Conservation (phyloP, 2,797 vertebrate genomes). For the Anisognathus igniventris region DNA sequence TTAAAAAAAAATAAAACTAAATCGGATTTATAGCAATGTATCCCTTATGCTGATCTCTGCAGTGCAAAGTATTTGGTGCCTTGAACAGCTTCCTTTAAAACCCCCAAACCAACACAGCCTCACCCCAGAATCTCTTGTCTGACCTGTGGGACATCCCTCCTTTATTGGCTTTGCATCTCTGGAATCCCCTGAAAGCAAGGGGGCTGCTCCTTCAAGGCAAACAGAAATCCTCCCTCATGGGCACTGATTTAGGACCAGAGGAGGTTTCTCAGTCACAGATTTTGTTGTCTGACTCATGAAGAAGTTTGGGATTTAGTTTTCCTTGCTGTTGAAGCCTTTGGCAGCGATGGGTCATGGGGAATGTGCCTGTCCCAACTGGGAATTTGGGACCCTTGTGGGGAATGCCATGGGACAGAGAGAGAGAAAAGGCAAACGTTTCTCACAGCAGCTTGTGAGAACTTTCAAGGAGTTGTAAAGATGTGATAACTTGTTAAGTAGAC, state of each 20-base stretch:
- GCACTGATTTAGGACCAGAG: background rate
- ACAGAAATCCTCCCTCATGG: background rate
- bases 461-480: background rate
- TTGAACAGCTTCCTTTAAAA: background rate
- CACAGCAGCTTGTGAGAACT: background rate
- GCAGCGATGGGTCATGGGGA: fast-evolving
- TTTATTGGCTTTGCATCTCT: background rate
- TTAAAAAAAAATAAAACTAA: background rate
- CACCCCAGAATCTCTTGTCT: background rate
- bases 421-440: background rate
- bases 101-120: background rate
- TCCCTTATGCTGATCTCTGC: background rate
- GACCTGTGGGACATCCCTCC: background rate
- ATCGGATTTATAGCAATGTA: background rate
- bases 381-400: background rate
- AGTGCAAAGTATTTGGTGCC: background rate
- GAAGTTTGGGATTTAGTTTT: background rate
- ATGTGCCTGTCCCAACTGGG: background rate
- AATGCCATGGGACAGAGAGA: background rate
- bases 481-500: background rate
- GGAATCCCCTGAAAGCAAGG: background rate
- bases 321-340: background rate
- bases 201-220: background rate
- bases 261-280: background rate
- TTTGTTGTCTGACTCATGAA: background rate